Conservation (phyloP, 2,113 vertebrate species). For the Bujurquina vittata region DNA sequence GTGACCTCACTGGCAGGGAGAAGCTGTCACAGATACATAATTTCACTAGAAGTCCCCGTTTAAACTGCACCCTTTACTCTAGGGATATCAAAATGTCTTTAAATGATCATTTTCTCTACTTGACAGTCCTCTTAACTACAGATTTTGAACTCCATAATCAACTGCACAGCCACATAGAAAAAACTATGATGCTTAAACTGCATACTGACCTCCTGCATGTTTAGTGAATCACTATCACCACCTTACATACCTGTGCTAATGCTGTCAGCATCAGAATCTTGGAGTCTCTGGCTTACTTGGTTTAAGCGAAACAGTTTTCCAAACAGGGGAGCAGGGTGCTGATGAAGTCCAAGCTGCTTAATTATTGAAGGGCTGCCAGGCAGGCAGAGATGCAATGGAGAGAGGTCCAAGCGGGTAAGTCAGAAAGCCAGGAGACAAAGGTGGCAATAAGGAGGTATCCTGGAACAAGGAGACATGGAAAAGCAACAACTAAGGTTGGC, state of each 20-base stretch:
- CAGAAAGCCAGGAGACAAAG: no score
- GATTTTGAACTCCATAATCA: conserved; percentile 44
- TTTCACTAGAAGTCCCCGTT: conserved; percentile 23
- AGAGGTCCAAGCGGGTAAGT: no score
- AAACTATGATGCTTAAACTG: background rate
- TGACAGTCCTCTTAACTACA: conserved; percentile 53
- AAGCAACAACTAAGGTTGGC: no score
- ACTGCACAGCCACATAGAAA: background rate
- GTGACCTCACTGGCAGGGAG: conserved; percentile 58
- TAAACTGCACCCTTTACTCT: background rate
- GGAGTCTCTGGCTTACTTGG: no score
- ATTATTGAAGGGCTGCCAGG: no score
- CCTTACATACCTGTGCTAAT: background rate
- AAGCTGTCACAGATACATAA: conserved; percentile 58
- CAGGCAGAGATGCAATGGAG: no score
- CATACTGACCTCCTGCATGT: background rate
- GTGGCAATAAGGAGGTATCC: no score
- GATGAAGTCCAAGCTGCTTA: no score
- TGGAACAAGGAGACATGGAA: no score
- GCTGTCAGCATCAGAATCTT: background rate
- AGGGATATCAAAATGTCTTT: conserved; percentile 34
- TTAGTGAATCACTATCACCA: background rate
- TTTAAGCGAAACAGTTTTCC: no score
- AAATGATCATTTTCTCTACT: conserved; percentile 48
- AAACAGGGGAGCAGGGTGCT: no score